Evolutionary conservation across 2,888 invertebrate species (phyloP).

Genomic region (Leptothorax acervorum): DNA sequence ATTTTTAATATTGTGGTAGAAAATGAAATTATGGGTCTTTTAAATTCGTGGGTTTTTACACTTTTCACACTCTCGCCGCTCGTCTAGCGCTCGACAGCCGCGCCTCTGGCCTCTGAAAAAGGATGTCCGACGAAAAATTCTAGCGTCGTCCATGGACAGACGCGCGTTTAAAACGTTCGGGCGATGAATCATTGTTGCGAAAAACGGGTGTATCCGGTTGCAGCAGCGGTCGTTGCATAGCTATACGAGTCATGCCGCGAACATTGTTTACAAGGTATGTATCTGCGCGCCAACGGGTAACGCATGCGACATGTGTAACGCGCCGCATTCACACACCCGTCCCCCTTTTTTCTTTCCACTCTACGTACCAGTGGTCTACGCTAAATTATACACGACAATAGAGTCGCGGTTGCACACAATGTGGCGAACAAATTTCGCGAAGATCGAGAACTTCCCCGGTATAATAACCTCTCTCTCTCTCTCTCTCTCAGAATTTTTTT

Average conservation of each 20-base stretch:
- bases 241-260: slow-evolving; percentile 60
- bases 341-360: not conserved
- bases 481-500: not conserved
- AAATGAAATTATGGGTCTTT: slow-evolving; percentile 2
- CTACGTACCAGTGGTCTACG: not conserved
- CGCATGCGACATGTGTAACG: slow-evolving; percentile 54
- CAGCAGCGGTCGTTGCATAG: slow-evolving; percentile 34
- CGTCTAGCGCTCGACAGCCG: not conserved
- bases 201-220: slow-evolving; percentile 52
- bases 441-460: not conserved
- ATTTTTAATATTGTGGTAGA: not conserved
- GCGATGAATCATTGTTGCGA: slow-evolving; percentile 53
- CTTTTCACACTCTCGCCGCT: not conserved
- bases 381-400: slow-evolving; percentile 44
- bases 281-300: slow-evolving; percentile 45
- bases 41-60: not conserved
- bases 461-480: not conserved
- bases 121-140: slow-evolving; percentile 38
- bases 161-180: slow-evolving; percentile 43
- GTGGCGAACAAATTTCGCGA: not conserved
- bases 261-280: slow-evolving; percentile 72
- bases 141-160: slow-evolving; percentile 34
- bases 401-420: slow-evolving; percentile 19
- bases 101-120: not conserved
- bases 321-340: slow-evolving; percentile 6